Conservation (phyloP, 37 sponge, comb jelly and placozoan species). For the Aphrocallistes beatrix region DNA sequence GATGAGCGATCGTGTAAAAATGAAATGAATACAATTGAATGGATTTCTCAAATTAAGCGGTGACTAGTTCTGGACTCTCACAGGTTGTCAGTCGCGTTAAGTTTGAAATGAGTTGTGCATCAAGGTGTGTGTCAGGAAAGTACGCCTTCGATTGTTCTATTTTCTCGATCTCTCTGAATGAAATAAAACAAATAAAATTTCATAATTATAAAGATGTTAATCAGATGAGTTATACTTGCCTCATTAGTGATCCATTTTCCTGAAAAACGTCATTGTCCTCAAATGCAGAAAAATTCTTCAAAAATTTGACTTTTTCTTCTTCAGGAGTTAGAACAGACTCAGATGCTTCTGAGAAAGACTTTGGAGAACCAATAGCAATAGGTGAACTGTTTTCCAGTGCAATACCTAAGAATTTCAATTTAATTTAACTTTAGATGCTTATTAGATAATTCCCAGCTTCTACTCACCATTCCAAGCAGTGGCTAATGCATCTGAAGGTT, state of each 20-base stretch:
- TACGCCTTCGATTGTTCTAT: not conserved
- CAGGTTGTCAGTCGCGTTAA: slow-evolving; percentile 8
- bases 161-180: not conserved
- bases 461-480: not conserved
- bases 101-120: not conserved
- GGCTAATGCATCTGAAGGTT: not conserved
- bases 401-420: not conserved
- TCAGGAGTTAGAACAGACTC: not conserved
- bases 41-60: not conserved
- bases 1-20: not conserved
- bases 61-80: not conserved
- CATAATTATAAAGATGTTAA: not conserved
- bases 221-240: not conserved
- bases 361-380: not conserved
- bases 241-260: not conserved
- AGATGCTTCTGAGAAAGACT: not conserved
- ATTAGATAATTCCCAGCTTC: not conserved
- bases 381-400: not conserved
- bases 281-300: not conserved
- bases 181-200: too few species aligned
- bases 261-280: not conserved
- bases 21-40: not conserved
- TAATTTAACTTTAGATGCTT: not conserved
- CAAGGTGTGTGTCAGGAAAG: not conserved
- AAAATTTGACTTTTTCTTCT: not conserved